Base-by-base conservation (phyloP, 2,113 vertebrate species). In the Vimba vimba region DNA sequence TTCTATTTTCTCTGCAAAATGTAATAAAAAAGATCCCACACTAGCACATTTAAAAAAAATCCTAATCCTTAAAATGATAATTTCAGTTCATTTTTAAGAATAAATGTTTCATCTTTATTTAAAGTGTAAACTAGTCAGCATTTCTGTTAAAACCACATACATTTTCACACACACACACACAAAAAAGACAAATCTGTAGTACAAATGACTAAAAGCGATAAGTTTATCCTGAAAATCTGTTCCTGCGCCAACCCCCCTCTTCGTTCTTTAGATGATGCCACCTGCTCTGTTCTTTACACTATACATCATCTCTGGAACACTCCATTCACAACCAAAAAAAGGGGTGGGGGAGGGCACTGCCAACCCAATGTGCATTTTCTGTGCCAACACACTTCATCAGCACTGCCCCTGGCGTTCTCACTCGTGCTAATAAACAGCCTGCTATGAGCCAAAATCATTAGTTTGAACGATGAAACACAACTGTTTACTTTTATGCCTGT, bases 331-430 rank as follows among this genome's bases (percentile, higher is more conserved):
- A 74, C 8, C 81, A 33, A 85, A 82, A 82, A 77, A 81, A 39
- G 57, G 79, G 78, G 36, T 23, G 68, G 82, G 33, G 68, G 55
- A 30, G 75, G 57, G 82, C 85, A 85, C 23, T 83, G 79, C 88
- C 83, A 89, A 85, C 78, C 60, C 78, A 85, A 52, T 57, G 73
- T 87, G 74, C 45, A 79, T 82, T 85, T 85, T 87, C 68, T 69
- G 55, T 86, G 88, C 82, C 76, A 87, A 89, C 80, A 83, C 86
- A 83, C 86, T 79, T 79, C 73, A 79, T 81, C 47, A 78, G 55
- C 55, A 43, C 78, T 64, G 55, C 60, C 79, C 62, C 79, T 57
- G 57, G 81, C 74, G 17, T 80, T 85, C 71, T 82, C 83, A 73
- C 83, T 71, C 75, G 45, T 74, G 60, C 73, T 77, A 60, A 66